Percentiles rank a stretch among this genome's conserved stretches.
Evolutionary conservation across 2,113 vertebrate genomes (phyloP).

Genomic region (Syngnathoides biaculeatus): DNA sequence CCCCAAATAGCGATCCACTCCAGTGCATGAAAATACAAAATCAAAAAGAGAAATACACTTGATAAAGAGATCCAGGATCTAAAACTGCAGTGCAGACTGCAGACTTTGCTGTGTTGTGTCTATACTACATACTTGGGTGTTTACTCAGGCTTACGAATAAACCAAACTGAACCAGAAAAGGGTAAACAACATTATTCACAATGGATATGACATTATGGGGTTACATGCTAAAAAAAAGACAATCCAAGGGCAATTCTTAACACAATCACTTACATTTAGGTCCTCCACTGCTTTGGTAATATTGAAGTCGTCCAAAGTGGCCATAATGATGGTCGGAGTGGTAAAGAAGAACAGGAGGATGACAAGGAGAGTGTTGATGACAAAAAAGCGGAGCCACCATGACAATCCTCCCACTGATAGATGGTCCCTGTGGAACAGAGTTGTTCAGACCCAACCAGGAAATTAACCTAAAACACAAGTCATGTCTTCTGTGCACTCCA

Average conservation of each 20-base stretch:
- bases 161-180: neutral
- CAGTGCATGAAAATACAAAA: too few species aligned
- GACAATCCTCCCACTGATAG: conserved; percentile 85
- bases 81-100: too few species aligned
- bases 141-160: too few species aligned
- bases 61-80: too few species aligned
- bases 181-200: neutral
- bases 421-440: conserved; percentile 82
- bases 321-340: conserved; percentile 96
- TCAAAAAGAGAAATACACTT: too few species aligned
- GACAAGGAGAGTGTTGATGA: conserved; percentile 94
- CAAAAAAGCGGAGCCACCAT: conserved; percentile 93
- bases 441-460: conserved; percentile 17
- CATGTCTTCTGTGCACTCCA: neutral
- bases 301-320: conserved; percentile 99
- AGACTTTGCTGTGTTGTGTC: too few species aligned
- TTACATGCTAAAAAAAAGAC: neutral
- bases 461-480: conserved; percentile 20
- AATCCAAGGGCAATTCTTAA: neutral
- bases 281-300: conserved; percentile 97
- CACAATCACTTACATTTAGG: conserved; percentile 83
- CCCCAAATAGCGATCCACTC: too few species aligned
- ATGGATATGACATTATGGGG: neutral
- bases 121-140: too few species aligned
- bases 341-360: conserved; percentile 98